phyloP scores from a whole-genome alignment of 1,140 invertebrate species.

The Lasioglossum baleicum region DNA sequence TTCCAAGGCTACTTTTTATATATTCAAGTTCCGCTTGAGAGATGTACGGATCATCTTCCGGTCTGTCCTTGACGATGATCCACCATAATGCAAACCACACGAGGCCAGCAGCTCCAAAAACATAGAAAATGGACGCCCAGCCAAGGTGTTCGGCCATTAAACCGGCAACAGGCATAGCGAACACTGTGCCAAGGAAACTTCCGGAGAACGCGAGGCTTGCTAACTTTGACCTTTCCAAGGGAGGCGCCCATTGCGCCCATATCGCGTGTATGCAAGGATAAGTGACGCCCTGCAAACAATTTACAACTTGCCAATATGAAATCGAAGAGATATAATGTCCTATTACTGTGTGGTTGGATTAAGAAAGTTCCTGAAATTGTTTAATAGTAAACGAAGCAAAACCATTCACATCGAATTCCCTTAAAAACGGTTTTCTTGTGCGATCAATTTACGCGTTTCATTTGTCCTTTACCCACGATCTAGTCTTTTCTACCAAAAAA shows the following conservation, averaged over 20 bases:
- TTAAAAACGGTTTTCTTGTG: background rate
- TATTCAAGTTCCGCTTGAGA: constrained; percentile 88
- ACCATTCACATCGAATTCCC: too few species aligned
- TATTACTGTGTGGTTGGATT: too few species aligned
- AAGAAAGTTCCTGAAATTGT: too few species aligned
- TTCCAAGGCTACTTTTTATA: constrained; percentile 81
- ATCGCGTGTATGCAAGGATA: constrained; percentile 94
- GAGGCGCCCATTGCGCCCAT: constrained; percentile 94
- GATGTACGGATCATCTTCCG: constrained; percentile 88
- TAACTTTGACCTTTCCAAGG: constrained; percentile 88
- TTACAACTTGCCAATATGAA: background rate
- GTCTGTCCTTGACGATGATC: constrained; percentile 86
- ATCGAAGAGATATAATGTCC: too few species aligned
- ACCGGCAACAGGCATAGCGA: constrained; percentile 88
- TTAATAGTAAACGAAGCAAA: background rate
- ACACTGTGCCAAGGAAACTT: constrained; percentile 90
- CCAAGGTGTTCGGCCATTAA: constrained; percentile 86
- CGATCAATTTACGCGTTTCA: too few species aligned
- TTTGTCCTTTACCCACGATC: too few species aligned
- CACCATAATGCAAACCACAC: constrained; percentile 88
- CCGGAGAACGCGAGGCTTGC: constrained; percentile 90
- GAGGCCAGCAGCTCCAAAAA: constrained; percentile 88
- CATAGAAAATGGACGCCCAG: constrained; percentile 94
- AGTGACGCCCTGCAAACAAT: constrained; percentile 88
- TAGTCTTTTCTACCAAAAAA: too few species aligned